A percentile compares a stretch with the other conserved stretches of the same genome.
phyloP scores from a whole-genome alignment of 1,140 invertebrate species.

The Ptiloglossa arizonensis region DNA sequence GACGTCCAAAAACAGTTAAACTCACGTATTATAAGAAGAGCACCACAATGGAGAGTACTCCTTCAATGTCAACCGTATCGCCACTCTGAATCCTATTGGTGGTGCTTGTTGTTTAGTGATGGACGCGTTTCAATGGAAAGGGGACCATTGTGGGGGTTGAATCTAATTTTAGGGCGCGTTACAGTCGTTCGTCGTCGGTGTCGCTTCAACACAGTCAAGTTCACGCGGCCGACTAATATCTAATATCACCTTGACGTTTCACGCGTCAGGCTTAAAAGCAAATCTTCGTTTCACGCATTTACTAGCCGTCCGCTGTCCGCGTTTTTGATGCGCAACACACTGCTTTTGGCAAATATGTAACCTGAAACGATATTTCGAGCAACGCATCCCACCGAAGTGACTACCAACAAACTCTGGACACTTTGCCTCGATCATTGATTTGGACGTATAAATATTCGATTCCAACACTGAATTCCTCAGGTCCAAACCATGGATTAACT shows the following conservation, averaged over 20 bases:
- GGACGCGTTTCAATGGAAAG: constrained; percentile 8
- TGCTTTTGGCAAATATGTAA: neutral
- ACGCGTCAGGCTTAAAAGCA: constrained; percentile 45
- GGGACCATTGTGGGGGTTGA: constrained; percentile 38
- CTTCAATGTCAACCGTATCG: constrained; percentile 14
- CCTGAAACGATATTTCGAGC: constrained; percentile 1
- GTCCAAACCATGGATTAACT: too few relatives aligned
- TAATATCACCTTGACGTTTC: constrained; percentile 43
- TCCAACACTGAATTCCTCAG: too few relatives aligned
- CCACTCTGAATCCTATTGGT: neutral
- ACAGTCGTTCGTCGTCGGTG: constrained; percentile 25
- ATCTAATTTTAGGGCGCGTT: constrained; percentile 55
- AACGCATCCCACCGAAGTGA: neutral
- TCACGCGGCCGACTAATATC: constrained; percentile 41
- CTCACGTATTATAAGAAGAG: neutral
- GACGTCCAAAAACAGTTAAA: neutral
- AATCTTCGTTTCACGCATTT: constrained; percentile 53
- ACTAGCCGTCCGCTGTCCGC: constrained; percentile 5
- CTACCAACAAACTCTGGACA: too few relatives aligned
- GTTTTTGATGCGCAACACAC: constrained; percentile 20
- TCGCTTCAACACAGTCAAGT: constrained; percentile 51
- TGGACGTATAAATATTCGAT: too few relatives aligned
- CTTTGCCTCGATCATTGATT: too few relatives aligned
- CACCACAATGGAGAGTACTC: neutral
- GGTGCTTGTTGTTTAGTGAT: neutral